Percentiles rank a stretch among this genome's conserved stretches.
Evolutionary conservation across 2,888 invertebrate species (phyloP).

Genomic region (Encarsia formosa): DNA sequence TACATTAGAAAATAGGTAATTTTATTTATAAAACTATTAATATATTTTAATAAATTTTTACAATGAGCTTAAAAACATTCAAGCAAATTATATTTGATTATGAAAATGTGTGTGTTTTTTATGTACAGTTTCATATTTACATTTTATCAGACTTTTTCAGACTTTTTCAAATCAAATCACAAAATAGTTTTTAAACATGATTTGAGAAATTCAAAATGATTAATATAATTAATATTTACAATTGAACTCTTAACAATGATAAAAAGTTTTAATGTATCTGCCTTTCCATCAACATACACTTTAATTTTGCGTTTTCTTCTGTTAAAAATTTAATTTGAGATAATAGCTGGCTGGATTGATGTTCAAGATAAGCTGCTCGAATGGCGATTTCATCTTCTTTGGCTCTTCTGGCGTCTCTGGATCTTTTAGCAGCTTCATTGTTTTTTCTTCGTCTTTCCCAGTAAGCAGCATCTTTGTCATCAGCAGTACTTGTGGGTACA

Average conservation of each 20-base stretch:
- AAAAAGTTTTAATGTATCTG: background rate
- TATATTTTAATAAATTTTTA: background rate
- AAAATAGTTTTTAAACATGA: too few relatives aligned
- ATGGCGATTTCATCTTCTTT: slow-evolving; percentile 92
- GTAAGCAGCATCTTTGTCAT: slow-evolving; percentile 73
- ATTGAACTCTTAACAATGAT: slow-evolving; percentile 4
- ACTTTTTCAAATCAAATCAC: too few relatives aligned
- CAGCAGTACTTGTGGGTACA: slow-evolving; percentile 35
- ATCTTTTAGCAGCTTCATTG: slow-evolving; percentile 92
- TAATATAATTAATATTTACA: too few relatives aligned
- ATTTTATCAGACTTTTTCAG: too few relatives aligned
- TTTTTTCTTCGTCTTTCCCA: slow-evolving; percentile 85
- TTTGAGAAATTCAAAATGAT: too few relatives aligned
- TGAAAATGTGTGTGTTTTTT: too few relatives aligned
- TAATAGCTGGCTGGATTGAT: slow-evolving; percentile 76
- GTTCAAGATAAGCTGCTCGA: slow-evolving; percentile 79
- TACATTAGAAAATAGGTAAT: slow-evolving; percentile 7
- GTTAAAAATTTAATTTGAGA: slow-evolving; percentile 61
- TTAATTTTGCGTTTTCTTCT: slow-evolving; percentile 18
- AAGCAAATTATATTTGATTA: too few relatives aligned
- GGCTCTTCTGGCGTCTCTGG: slow-evolving; percentile 81
- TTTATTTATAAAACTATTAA: slow-evolving; percentile 9
- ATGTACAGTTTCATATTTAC: too few relatives aligned
- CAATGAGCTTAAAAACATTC: too few relatives aligned
- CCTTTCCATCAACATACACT: slow-evolving; percentile 3